These are phyloP conservation scores for Pimpla rufipes DNA, from an alignment of 2,888 invertebrate genomes.

Conservation along the genomic window DNA sequence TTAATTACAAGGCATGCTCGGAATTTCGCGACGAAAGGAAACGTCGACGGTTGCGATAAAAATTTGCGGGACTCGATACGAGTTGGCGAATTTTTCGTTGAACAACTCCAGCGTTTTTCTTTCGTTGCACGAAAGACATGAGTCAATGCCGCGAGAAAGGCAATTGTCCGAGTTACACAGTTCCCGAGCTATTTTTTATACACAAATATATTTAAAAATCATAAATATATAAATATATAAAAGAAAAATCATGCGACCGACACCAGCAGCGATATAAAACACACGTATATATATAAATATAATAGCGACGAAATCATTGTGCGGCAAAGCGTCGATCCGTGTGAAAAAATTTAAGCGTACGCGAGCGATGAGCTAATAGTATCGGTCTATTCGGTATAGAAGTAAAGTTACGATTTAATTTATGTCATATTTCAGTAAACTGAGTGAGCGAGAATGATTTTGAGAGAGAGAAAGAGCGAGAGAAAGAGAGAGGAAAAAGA, in stretches of 20 bases:
- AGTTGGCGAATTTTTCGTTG: neutral
- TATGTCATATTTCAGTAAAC: conserved; percentile 73
- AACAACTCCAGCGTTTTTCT: neutral
- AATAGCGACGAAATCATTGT: conserved; percentile 18
- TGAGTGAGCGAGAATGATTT: conserved; percentile 68
- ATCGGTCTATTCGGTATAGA: conserved; percentile 38
- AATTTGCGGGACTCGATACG: neutral
- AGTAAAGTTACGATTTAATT: conserved; percentile 75
- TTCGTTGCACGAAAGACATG: neutral
- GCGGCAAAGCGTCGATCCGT: neutral
- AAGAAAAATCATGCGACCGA: conserved; percentile 44
- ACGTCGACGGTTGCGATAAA: neutral
- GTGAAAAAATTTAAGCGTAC: neutral
- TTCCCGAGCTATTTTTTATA: conserved; percentile 79
- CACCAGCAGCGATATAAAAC: conserved; percentile 31
- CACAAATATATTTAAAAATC: conserved; percentile 65
- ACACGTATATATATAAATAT: conserved; percentile 40
- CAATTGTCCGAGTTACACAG: conserved; percentile 71
- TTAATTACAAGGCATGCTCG: neutral
- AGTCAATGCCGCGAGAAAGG: conserved; percentile 23
- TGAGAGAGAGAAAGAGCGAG: conserved; percentile 40
- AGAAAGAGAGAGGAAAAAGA: conserved; percentile 50
- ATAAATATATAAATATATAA: conserved; percentile 62
- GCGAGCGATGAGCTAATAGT: conserved; percentile 39
- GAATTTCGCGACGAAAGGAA: neutral